These are phyloP conservation scores for Aricia artaxerxes DNA, from an alignment of 2,888 invertebrate genomes.

Conservation along the genomic window DNA sequence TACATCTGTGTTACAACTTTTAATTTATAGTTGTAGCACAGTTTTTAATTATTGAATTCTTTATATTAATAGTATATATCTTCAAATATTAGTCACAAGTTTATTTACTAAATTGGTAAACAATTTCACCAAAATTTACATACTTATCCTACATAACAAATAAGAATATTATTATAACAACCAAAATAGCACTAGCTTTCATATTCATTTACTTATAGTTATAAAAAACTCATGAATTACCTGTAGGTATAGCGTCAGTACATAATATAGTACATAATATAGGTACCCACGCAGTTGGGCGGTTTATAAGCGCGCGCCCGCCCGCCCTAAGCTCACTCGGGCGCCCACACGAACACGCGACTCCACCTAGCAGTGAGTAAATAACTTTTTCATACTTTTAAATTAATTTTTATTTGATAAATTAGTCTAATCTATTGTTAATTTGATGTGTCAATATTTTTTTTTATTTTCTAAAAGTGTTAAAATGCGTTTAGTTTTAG, in stretches of 20 bases:
- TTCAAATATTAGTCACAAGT: no score
- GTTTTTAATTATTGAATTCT: no score
- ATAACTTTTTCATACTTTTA: not conserved
- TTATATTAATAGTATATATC: no score
- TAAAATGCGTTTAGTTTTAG: not conserved
- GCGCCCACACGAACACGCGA: slow-evolving; percentile 46
- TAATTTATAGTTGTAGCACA: no score
- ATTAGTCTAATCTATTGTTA: not conserved
- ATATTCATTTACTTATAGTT: not conserved
- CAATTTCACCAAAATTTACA: no score
- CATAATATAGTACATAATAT: not conserved
- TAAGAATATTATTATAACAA: no score
- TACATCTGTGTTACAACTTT: no score
- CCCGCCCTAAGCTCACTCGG: slow-evolving; percentile 65
- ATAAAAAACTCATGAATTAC: slow-evolving; percentile 33
- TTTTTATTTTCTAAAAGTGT: not conserved
- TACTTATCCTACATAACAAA: not conserved
- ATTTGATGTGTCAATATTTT: not conserved
- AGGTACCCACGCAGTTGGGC: slow-evolving; percentile 43
- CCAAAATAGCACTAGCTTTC: no score
- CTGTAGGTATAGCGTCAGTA: not conserved
- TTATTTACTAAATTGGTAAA: no score
- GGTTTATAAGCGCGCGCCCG: slow-evolving; percentile 66
- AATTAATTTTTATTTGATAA: slow-evolving; percentile 7
- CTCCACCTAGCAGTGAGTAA: slow-evolving; percentile 32